phyloP scores from a whole-genome alignment of 1,140 invertebrate species.

The Aphaenogaster rudis region DNA sequence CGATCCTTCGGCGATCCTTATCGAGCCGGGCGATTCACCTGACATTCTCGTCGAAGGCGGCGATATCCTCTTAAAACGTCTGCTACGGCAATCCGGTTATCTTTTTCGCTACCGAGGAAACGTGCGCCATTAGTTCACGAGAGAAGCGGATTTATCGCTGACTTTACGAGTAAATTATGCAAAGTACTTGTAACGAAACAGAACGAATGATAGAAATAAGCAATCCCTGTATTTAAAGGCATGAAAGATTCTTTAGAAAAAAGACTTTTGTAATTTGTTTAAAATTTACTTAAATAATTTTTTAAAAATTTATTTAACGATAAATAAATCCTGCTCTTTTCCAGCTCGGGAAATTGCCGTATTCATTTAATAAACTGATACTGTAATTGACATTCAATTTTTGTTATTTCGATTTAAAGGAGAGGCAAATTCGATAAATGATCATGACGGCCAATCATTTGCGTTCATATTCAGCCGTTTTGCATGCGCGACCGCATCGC shows the following conservation, averaged over 20 bases:
- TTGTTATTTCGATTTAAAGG: slow-evolving; percentile 13
- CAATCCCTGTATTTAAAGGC: background rate
- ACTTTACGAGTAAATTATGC: background rate
- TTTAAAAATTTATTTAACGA: background rate
- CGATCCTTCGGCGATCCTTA: slow-evolving; percentile 35
- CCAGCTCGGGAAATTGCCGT: background rate
- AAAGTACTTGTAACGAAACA: background rate
- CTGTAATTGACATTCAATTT: slow-evolving; percentile 22
- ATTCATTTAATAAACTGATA: background rate
- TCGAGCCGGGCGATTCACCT: slow-evolving; percentile 48
- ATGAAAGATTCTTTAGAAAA: background rate
- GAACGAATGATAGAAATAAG: background rate
- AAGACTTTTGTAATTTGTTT: background rate
- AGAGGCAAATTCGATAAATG: slow-evolving; percentile 12
- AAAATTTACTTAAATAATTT: background rate
- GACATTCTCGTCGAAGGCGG: slow-evolving; percentile 45
- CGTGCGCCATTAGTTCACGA: background rate
- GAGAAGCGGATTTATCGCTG: slow-evolving; percentile 14
- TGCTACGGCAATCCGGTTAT: slow-evolving; percentile 5
- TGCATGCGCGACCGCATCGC: background rate
- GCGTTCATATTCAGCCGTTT: slow-evolving; percentile 1
- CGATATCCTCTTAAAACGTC: slow-evolving; percentile 45
- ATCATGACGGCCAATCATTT: slow-evolving; percentile 9
- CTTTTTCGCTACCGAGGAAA: slow-evolving; percentile 29
- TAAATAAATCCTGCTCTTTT: background rate